Conservation (phyloP, 2,888 invertebrate species). For the Cryptus viduatorius region DNA sequence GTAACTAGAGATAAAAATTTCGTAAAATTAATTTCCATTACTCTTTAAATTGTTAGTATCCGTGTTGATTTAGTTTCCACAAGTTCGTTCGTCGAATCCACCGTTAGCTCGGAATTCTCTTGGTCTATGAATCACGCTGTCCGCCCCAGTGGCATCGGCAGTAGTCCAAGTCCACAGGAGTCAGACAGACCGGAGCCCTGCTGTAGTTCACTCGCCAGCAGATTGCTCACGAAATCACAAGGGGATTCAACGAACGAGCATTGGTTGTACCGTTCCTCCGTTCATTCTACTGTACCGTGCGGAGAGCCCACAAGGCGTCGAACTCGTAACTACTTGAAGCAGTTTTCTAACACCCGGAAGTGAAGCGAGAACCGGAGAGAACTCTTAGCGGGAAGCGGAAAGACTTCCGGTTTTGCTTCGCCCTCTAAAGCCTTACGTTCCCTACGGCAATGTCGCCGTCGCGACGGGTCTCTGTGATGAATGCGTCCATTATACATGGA, state of each 20-base stretch:
- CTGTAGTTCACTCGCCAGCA: neutral
- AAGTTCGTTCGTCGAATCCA: neutral
- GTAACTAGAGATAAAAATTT: neutral
- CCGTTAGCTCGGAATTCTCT: neutral
- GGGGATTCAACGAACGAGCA: neutral
- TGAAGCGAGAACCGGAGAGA: neutral
- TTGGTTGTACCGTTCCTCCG: neutral
- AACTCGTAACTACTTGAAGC: constrained; percentile 9
- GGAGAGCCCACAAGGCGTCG: neutral
- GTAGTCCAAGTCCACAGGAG: constrained; percentile 43
- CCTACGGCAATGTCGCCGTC: neutral
- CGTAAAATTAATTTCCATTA: neutral
- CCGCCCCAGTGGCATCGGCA: neutral
- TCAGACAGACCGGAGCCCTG: constrained; percentile 48
- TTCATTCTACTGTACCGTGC: neutral
- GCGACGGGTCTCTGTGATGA: neutral
- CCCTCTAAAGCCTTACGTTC: neutral
- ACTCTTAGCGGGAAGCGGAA: neutral
- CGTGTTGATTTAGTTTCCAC: neutral
- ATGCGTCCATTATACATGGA: neutral
- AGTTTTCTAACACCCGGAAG: neutral
- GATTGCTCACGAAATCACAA: constrained; percentile 9
- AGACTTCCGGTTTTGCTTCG: neutral
- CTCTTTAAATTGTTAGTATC: neutral
- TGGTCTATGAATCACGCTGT: constrained; percentile 39